Evolutionary conservation across 2,888 invertebrate genomes (phyloP), one percentile per base, ranked within the genome.

Genomic region (Entomobrya proxima): DNA sequence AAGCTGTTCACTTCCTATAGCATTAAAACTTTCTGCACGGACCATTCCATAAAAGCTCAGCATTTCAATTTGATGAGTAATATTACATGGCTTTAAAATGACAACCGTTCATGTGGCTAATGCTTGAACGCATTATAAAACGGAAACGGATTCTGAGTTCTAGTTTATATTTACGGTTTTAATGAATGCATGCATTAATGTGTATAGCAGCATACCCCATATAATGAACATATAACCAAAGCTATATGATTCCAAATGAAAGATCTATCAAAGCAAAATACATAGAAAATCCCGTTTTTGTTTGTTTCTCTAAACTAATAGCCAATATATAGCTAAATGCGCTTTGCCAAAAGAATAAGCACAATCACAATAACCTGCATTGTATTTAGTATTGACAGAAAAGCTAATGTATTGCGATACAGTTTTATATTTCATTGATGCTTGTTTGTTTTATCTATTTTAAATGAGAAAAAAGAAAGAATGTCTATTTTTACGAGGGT

Each of bases 11-110:
- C 44, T 69, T 69, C 27, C 69, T 44, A 69, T 27, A 44, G 44
- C n/a, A n/a, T 40, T 44, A 24, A 15, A 69, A 24, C 27, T 69
- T 44, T 69, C 44, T 44, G n/a, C n/a, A 40, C 69, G 44, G 44
- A 69, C n/a, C 69, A 69, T 40, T n/a, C 67, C 67, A 67, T 40
- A 67, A 67, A 67, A 27, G 4, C 44, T n/a, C 27, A n/a, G n/a
- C n/a, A 69, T 69, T 69, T 69, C n/a, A 69, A 44, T 69, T 44
- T 11, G 40, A 27, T 40, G 69, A 69, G 69, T 69, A 69, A 44
- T 30, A 69, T 40, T 15, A 44, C 24, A 44, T 69, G 69, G 69
- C 67, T 47, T 47, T 44, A 6, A 21, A 69, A 30, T 44, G 69
- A 69, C 69, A 40, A 69, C 24, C 7, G 27, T 69, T 27, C n/a